Evolutionary conservation across 35 echinoderm and acorn worm genomes (phyloP), one percentile per base, ranked within the genome.

Genomic region (Apostichopus parvimensis): DNA sequence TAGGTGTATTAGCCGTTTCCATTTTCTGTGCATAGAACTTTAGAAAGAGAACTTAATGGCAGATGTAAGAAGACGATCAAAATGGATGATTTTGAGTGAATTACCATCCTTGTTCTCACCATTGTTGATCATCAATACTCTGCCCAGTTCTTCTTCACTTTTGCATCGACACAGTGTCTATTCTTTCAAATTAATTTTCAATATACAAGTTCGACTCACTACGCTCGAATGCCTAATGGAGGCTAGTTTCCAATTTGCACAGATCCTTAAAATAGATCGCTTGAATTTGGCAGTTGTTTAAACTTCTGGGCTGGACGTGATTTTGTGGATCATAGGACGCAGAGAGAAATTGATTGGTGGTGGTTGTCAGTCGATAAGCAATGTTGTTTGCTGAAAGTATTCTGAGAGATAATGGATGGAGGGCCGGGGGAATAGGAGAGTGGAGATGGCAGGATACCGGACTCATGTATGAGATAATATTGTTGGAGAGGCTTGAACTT

Each of bases 291-390:
- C 64, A 68, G 64, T 68, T 68, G 64, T 68, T 68, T 17, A 17
- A 68, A 68, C 64, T 68, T 68, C 18, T 68, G 64, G 34, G 64
- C 64, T 68, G 64, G 64, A 11, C 64, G 64, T 68, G 64, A 68
- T 68, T 68, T 68, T 18, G 64, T 68, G 64, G 64, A 68, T 68
- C 64, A 68, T 68, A 68, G 18, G 64, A 68, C 64, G 18, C 64
- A 68, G 64, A 68, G 64, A 11, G 18, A 68, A 68, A 68, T 68
- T 68, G 64, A 68, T 68, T 68, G 64, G 64, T 68, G 34, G 34
- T 68, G 64, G 64, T 68, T 68, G 64, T 68, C 64, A 68, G 64
- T 68, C 64, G 64, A 68, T 68, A 68, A 68, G 64, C 64, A 68
- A 68, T 68, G 64, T 14, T 68, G 64, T 68, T 68, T 68, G 64